A percentile compares a stretch with the other conserved stretches of the same genome.
Conservation (phyloP, 2,797 vertebrate genomes). For the Columba guinea region DNA sequence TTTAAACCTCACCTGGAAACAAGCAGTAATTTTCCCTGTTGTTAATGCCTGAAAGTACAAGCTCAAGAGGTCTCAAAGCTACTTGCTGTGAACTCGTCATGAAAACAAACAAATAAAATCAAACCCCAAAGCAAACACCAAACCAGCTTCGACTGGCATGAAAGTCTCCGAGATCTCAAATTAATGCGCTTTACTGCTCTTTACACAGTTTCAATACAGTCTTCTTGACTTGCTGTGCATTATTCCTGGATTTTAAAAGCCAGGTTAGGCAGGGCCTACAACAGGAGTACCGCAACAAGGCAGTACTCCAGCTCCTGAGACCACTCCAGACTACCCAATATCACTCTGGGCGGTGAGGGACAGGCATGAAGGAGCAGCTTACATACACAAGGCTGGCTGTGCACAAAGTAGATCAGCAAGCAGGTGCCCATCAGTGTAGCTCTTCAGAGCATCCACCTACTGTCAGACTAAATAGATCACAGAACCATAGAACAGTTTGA, state of each 20-base stretch:
- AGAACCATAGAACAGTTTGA: too few relatives aligned
- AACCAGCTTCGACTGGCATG: background rate
- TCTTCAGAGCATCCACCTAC: background rate
- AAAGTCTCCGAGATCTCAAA: fast-evolving
- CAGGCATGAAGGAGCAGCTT: background rate
- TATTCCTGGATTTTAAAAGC: background rate
- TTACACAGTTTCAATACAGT: background rate
- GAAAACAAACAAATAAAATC: background rate
- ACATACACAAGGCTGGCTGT: fast-evolving
- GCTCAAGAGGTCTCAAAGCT: background rate
- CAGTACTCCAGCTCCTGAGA: background rate
- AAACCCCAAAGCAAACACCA: background rate
- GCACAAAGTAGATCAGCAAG: background rate
- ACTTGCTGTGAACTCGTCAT: background rate
- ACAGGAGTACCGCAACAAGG: background rate
- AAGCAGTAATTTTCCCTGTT: background rate
- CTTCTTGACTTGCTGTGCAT: background rate
- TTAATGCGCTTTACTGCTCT: background rate
- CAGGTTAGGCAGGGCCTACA: background rate
- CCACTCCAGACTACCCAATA: background rate
- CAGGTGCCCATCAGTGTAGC: background rate
- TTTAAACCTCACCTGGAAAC: background rate
- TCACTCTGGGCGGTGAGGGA: background rate
- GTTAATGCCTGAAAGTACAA: background rate
- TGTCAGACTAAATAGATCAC: background rate